Base-by-base conservation (phyloP, 92 coral and sea anemone species). In the Heliopora coerulea region DNA sequence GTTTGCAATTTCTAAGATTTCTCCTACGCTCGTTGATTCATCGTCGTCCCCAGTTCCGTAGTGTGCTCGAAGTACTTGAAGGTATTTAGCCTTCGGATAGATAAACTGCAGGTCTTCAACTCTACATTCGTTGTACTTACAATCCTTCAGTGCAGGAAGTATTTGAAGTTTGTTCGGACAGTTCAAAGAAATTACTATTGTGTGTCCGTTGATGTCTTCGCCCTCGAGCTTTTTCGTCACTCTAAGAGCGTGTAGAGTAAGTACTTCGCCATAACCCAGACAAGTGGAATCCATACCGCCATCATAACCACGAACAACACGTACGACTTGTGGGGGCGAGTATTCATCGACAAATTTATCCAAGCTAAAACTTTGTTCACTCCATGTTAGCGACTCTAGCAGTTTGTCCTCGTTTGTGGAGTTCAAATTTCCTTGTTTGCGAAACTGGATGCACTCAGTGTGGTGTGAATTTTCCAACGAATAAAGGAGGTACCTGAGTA, bases 201-300 rank as follows among this genome's bases (percentile, higher is more conserved):
- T 15, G 19, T 41, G 8, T 20, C 13, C 18, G 28, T 0, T 0
- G 8, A 4, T 13, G 13, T 32, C 19, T 26, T 65, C 3, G 41
- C 72, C 39, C 0, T 18, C 72, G 20, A 65, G 8, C 13, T 65
- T 65, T 15, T 19, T 39, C 0, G 13, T 65, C 30, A 39, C 19
- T n/a, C 8, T 14, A 21, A 65, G 30, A 18, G 26, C 15, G 26
- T 92, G 97, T 3, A 92, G 62, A 21, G 83, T 83, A 1, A 92
- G 46, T 28, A 89, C 79, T 50, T 92, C 96, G 31, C 88, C 97
- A 17, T 88, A 84, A 24, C 88, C 87, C 19, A 92, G 86, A 79
- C 91, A 87, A 42, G 97, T 87, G 14, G 85, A 86, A 42, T 92
- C 97, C 6, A 80, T 83, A 0, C 90, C 92, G 8, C 92, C 96